These are phyloP conservation scores for Mareca penelope DNA, from an alignment of 2,797 vertebrate species.

Conservation along the genomic window DNA sequence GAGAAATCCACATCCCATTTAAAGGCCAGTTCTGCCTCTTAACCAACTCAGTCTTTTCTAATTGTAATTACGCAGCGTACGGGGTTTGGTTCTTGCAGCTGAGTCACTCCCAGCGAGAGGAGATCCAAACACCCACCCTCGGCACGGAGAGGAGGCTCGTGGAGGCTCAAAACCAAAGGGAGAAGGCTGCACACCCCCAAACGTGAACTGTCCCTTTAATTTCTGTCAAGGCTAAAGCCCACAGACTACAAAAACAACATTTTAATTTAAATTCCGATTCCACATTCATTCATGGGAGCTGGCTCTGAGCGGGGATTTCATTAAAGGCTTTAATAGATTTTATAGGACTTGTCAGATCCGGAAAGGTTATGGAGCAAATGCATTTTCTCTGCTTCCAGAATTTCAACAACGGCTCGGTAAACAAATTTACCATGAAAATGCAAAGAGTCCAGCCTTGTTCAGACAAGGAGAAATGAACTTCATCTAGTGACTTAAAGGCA, in stretches of 20 bases:
- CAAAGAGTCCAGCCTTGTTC: slow-evolving; percentile 77
- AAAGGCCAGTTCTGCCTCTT: neutral
- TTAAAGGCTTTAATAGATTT: slow-evolving; percentile 82
- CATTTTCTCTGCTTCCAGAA: slow-evolving; percentile 82
- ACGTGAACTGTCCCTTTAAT: slow-evolving; percentile 62
- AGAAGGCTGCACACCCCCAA: neutral
- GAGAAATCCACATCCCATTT: neutral
- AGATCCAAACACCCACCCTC: neutral
- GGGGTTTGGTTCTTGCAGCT: neutral
- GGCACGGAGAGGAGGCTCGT: neutral
- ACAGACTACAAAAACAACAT: slow-evolving; percentile 71
- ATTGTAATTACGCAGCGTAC: neutral
- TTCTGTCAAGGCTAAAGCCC: slow-evolving; percentile 61
- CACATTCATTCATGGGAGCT: slow-evolving; percentile 73
- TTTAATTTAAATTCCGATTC: slow-evolving; percentile 80
- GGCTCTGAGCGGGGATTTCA: slow-evolving; percentile 76
- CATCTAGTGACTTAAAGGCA: slow-evolving; percentile 29
- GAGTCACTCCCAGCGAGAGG: neutral
- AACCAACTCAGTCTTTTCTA: slow-evolving; percentile 36
- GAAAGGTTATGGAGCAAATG: slow-evolving; percentile 90
- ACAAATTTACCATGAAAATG: slow-evolving; percentile 90
- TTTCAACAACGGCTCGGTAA: slow-evolving; percentile 76
- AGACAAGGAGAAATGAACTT: slow-evolving; percentile 56
- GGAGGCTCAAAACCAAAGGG: neutral
- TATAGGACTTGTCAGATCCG: slow-evolving; percentile 76